Evolutionary conservation across 2,888 invertebrate genomes (phyloP), one percentile per base, ranked within the genome.

Genomic region (Volucella zonaria): DNA sequence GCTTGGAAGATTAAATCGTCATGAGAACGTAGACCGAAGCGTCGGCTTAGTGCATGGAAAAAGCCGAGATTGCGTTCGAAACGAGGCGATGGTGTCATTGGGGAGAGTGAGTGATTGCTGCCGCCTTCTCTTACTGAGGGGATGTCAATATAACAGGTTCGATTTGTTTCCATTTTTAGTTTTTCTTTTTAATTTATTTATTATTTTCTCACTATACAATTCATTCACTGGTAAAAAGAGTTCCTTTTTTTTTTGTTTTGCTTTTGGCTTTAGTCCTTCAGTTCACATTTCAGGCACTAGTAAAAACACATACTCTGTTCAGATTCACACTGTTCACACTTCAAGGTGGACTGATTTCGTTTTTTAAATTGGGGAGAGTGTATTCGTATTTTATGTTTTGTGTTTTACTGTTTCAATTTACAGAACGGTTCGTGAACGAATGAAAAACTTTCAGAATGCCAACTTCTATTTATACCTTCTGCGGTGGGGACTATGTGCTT

Each of bases 11-110:
- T 91, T 87, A 91, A 90, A 81, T 93, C 89, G 89, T 93, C 93
- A 70, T 92, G 92, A 75, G 93, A 93, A 75, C 93, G 92, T 68
- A 94, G 92, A 0, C 94, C 93, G 62, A 95, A 93, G 86, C 94
- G 94, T 76, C 94, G 93, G 90, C 94, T 94, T 86, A 95, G 93
- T 40, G 94, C 94, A 86, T 95, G 93, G 89, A 95, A 94, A 87
- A 95, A 92, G 61, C 95, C 93, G 80, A 94, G 92, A 66, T 95
- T 95, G 10, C 94, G 94, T 87, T 93, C 93, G 82, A 92, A 91
- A 3, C 93, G 93, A 0, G 94, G 92, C 78, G 94, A 94, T 23
- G 93, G 92, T 82, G 94, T 93, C 61, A 89, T 88, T 45, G 92
- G 91, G 23, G 93, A 93, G 11, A 91, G 86, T 87, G 92, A 92